phyloP scores from a whole-genome alignment of 2,113 vertebrate genomes.

The Notiomystis cincta region DNA sequence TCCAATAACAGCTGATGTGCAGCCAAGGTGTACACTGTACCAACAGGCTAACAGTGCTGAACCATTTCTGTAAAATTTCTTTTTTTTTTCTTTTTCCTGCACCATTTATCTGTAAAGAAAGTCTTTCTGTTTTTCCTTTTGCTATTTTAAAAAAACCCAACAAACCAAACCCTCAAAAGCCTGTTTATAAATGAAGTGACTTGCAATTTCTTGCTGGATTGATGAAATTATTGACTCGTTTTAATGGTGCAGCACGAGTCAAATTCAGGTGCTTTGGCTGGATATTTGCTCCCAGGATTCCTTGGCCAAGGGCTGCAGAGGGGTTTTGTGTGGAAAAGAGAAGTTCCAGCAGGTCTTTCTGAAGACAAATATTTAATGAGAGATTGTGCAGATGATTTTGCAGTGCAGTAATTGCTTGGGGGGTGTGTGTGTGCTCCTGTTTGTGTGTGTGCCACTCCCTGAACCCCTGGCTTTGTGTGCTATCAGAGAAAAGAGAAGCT shows the following conservation, averaged over 20 bases:
- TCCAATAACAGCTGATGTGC: constrained; percentile 43
- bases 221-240: not conserved
- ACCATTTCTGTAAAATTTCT: not conserved
- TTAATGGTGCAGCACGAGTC: not conserved
- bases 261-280: not conserved
- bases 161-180: not conserved
- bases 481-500: not conserved
- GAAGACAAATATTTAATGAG: not conserved
- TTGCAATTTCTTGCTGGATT: not conserved
- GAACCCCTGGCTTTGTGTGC: not conserved
- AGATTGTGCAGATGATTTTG: not conserved
- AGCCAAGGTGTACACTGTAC: constrained; percentile 37
- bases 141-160: not conserved
- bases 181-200: not conserved
- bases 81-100: not conserved
- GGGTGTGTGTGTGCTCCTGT: not conserved
- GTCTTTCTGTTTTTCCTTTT: not conserved
- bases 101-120: not conserved
- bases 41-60: not conserved
- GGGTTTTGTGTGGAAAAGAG: not conserved
- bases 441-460: not conserved
- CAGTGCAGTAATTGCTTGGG: not conserved
- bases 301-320: not conserved
- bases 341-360: not conserved
- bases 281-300: not conserved